Conservation (phyloP, 1,140 invertebrate species). For the Drosophila rhopaloa region DNA sequence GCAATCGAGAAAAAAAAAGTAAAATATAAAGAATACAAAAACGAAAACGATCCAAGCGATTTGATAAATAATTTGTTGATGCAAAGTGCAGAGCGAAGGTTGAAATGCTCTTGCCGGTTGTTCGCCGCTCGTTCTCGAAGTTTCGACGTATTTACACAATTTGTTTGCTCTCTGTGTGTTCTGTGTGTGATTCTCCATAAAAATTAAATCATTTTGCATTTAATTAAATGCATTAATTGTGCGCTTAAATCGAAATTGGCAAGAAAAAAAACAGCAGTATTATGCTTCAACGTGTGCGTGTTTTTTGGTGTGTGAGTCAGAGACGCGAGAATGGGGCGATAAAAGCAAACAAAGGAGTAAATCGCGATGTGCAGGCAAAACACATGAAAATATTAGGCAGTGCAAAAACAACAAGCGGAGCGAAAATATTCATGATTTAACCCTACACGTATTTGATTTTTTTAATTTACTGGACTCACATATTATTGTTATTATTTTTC, state of each 20-base stretch:
- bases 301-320: conserved; percentile 63
- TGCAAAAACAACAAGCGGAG: conserved; percentile 36
- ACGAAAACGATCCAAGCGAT: conserved; percentile 17
- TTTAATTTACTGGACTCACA: too few relatives aligned
- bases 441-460: neutral
- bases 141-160: conserved; percentile 43
- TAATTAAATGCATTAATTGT: conserved; percentile 73
- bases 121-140: conserved; percentile 61
- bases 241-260: conserved; percentile 12
- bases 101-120: conserved; percentile 25
- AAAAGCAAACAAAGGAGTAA: conserved; percentile 79
- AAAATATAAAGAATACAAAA: conserved; percentile 40
- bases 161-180: conserved; percentile 31
- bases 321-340: conserved; percentile 55
- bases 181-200: conserved; percentile 56
- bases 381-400: conserved; percentile 55
- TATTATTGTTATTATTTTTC: too few relatives aligned
- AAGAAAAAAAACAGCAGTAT: conserved; percentile 55
- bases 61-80: conserved; percentile 65
- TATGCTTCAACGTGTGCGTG: conserved; percentile 12
- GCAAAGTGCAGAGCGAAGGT: conserved; percentile 60
- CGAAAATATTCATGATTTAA: conserved; percentile 50
- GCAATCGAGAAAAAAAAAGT: conserved; percentile 58
- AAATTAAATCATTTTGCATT: conserved; percentile 72
- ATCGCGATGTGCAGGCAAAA: conserved; percentile 56